Conservation (phyloP, 2,888 invertebrate species). For the Dichetophora obliterata region DNA sequence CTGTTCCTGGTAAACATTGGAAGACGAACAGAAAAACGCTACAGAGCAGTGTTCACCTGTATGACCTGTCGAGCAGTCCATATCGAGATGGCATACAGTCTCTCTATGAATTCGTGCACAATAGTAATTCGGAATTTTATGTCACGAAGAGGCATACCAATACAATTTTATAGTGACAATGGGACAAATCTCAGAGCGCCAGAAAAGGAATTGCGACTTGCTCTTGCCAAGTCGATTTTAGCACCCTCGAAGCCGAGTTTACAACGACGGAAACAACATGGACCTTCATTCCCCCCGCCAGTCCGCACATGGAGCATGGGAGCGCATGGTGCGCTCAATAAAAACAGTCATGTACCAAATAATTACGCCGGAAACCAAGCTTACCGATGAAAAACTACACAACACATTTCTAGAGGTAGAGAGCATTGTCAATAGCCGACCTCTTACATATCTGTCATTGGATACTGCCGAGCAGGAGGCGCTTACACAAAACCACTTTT, state of each 20-base stretch:
- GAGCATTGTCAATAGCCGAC: slow-evolving; percentile 43
- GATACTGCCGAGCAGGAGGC: slow-evolving; percentile 52
- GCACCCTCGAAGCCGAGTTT: slow-evolving; percentile 10
- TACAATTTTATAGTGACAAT: no score
- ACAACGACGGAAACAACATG: slow-evolving; percentile 7
- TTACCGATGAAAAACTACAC: slow-evolving; percentile 32
- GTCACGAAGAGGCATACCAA: no score
- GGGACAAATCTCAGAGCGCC: no score
- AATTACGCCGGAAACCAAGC: slow-evolving; percentile 25
- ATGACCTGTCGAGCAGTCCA: slow-evolving; percentile 37
- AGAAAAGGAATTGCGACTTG: slow-evolving; percentile 18
- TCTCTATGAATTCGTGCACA: no score
- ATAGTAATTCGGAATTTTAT: no score
- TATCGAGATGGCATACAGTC: slow-evolving; percentile 23
- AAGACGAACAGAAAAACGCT: slow-evolving; percentile 33
- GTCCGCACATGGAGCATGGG: slow-evolving; percentile 39
- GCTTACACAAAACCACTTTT: slow-evolving; percentile 58
- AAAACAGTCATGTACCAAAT: slow-evolving; percentile 36
- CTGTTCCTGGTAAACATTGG: slow-evolving; percentile 41
- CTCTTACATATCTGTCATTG: slow-evolving; percentile 45
- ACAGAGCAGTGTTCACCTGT: slow-evolving; percentile 42
- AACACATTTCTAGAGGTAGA: slow-evolving; percentile 42
- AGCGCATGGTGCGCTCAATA: slow-evolving; percentile 35
- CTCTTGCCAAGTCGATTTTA: slow-evolving; percentile 3
- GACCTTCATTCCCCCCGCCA: slow-evolving; percentile 35